phyloP scores from a whole-genome alignment of 30 jellyfish, hydroid and myxozoan species.

The Phacellophora camtschatica region DNA sequence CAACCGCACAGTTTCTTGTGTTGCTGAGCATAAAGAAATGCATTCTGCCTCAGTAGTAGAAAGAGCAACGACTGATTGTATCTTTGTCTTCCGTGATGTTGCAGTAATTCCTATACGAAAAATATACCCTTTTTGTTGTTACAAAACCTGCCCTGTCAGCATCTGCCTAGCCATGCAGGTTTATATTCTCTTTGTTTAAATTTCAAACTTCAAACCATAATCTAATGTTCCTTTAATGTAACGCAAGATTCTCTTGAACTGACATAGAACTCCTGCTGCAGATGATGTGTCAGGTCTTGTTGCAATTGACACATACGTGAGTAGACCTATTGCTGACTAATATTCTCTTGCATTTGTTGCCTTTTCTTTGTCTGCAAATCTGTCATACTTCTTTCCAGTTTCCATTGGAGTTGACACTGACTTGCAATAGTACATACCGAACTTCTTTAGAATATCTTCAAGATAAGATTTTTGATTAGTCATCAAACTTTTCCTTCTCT shows the following conservation, averaged over 20 bases:
- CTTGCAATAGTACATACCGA: constrained; percentile 9
- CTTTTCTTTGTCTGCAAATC: constrained; percentile 2
- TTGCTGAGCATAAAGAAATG: constrained; percentile 35
- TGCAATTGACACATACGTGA: constrained; percentile 42
- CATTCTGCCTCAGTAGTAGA: constrained; percentile 61
- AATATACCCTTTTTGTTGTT: neutral
- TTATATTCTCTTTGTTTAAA: neutral
- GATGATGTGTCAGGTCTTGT: constrained; percentile 24
- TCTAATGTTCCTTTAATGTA: constrained; percentile 14
- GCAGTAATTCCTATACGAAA: neutral
- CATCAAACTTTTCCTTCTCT: neutral
- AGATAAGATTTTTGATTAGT: constrained; percentile 20
- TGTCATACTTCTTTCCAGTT: neutral
- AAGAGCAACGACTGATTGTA: constrained; percentile 10
- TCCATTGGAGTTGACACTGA: constrained; percentile 44
- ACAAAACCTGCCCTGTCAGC: constrained; percentile 48
- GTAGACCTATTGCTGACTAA: constrained; percentile 29
- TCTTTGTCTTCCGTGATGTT: neutral
- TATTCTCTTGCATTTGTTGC: neutral
- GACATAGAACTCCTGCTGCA: constrained; percentile 26
- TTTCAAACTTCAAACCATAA: neutral
- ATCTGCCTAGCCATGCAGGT: constrained; percentile 11
- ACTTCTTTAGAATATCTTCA: neutral
- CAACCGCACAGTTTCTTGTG: constrained; percentile 53
- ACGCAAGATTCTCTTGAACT: neutral